A percentile compares a stretch with the other conserved stretches of the same genome.
Conservation (phyloP, 2,888 invertebrate genomes). For the Lasioglossum zephyrum region DNA sequence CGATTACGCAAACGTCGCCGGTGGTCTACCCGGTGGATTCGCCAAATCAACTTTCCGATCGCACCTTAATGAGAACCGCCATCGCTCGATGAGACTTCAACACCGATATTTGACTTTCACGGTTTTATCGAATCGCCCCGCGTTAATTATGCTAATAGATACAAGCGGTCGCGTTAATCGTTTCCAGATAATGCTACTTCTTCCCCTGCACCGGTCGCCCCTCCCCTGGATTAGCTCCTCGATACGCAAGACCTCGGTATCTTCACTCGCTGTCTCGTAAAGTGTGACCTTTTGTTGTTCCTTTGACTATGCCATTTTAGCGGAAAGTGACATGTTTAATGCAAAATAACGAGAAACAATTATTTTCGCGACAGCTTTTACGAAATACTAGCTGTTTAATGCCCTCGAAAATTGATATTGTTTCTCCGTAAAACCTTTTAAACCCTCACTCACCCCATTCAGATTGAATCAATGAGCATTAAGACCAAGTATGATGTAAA, state of each 20-base stretch:
- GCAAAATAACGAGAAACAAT: background rate
- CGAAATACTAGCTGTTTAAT: background rate
- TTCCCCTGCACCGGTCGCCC: background rate
- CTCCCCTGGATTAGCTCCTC: background rate
- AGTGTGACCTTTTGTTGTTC: background rate
- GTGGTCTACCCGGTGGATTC: background rate
- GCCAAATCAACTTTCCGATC: constrained; percentile 61
- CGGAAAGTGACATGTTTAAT: background rate
- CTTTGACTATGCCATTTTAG: background rate
- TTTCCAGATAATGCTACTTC: constrained; percentile 49
- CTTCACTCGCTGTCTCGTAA: background rate
- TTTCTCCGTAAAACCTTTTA: no score
- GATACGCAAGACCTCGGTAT: background rate
- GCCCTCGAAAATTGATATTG: no score
- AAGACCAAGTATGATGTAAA: no score
- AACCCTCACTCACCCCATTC: no score
- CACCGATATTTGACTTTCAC: constrained; percentile 54
- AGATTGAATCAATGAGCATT: no score
- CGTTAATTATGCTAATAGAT: constrained; percentile 63
- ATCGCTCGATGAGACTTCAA: constrained; percentile 53
- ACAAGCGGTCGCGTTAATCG: constrained; percentile 53
- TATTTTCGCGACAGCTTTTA: no score
- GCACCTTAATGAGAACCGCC: constrained; percentile 46
- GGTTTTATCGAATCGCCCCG: constrained; percentile 38
- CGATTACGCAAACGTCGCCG: constrained; percentile 10